Evolutionary conservation across 1,140 invertebrate species (phyloP), one percentile per base, ranked within the genome.

Genomic region (Bombus pascuorum): DNA sequence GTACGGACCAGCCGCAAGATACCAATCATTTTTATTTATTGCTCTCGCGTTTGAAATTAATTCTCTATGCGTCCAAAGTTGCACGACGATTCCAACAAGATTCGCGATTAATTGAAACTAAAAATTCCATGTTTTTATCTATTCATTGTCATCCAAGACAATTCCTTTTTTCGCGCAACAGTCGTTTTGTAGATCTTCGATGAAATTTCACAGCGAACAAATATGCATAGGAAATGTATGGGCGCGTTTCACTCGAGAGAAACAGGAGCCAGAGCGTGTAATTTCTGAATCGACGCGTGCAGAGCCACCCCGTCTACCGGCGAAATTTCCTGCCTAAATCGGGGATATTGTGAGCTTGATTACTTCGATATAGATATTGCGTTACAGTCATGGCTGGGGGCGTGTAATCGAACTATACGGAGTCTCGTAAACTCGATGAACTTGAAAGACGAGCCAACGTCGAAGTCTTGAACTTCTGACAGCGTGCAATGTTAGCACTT

Each of bases 311-410:
- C 12, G 37, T 22, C 44, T 37, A 53, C 28, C 76, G 32, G 39
- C 28, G 83, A 89, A 88, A 89, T 89, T 89, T 89, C 81, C 88
- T 86, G 65, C 74, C 81, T 86, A 89, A 89, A 86, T 89, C 81
- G 81, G 72, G 81, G 86, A 84, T 89, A 89, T 89, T 89, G 85
- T 83, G 78, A 81, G 81, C 86, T 89, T 85, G 85, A 89, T 89
- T 88, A 89, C 81, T 89, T 82, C 88, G 77, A 75, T 82, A 89
- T 82, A 88, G 87, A 89, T 89, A 89, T 89, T 89, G 85, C 84
- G 88, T 86, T 89, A 85, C 85, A 83, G 71, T 66, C 80, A 71
- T 89, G 80, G 70, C 87, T 85, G 87, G 79, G 59, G 81, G 85
- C 88, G 81, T 80, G 81, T 89, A 89, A 89, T 89, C 81, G 87